These are phyloP conservation scores for Myathropa florea DNA, from an alignment of 2,888 invertebrate genomes.

Conservation along the genomic window DNA sequence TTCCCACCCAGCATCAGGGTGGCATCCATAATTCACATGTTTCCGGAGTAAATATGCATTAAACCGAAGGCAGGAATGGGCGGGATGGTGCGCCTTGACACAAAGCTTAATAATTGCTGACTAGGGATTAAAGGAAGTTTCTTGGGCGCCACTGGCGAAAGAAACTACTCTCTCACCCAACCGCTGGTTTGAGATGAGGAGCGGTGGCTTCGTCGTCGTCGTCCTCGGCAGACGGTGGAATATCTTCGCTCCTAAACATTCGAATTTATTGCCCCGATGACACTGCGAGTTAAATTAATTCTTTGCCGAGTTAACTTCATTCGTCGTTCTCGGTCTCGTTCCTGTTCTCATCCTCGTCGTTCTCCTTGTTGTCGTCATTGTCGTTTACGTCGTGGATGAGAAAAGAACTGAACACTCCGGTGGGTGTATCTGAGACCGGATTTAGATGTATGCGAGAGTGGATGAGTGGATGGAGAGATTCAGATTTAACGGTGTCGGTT, in stretches of 20 bases:
- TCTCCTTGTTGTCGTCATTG: not conserved
- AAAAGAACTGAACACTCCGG: not conserved
- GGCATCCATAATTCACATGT: conserved; percentile 65
- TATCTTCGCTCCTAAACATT: conserved; percentile 50
- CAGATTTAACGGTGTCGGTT: conserved; percentile 66
- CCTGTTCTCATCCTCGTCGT: not conserved
- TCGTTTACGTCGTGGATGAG: not conserved
- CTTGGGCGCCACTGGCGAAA: conserved; percentile 18
- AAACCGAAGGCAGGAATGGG: conserved; percentile 23
- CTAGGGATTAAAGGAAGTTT: conserved; percentile 55
- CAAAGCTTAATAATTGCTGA: conserved; percentile 67
- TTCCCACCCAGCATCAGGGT: conserved; percentile 10
- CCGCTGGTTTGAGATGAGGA: conserved; percentile 10
- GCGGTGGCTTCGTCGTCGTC: not conserved
- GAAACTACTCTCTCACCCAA: conserved; percentile 11
- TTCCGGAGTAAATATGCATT: conserved; percentile 65
- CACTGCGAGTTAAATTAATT: conserved; percentile 67
- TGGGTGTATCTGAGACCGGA: not conserved
- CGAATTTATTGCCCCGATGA: conserved; percentile 68
- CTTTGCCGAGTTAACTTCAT: conserved; percentile 52
- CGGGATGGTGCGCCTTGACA: conserved; percentile 45
- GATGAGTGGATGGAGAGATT: conserved; percentile 27
- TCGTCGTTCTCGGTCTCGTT: not conserved
- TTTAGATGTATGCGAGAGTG: not conserved
- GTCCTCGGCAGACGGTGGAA: conserved; percentile 1